Base-by-base conservation (phyloP, 2,888 invertebrate species). In the Dyspetes luteomarginatus region DNA sequence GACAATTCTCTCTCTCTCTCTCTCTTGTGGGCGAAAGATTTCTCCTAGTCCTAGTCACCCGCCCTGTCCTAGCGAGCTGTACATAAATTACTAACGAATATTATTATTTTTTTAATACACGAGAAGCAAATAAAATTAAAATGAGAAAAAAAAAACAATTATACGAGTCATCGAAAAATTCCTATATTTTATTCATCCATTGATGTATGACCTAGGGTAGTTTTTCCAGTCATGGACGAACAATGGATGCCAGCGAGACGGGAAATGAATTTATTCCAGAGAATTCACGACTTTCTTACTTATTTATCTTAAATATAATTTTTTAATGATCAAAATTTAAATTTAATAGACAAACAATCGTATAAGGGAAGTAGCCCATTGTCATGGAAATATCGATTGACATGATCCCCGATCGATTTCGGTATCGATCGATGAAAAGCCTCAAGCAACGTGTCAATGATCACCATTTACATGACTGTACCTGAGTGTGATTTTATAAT, bases 11-110 rank as follows among this genome's bases (percentile, higher is more conserved):
- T 26, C 19, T 4, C 28, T 24, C 22, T 48, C 9, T 28, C 15
- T 0, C 17, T 9, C 0, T 30, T 58, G 30, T 17, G 55, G 41
- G 17, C 43, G 56, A 45, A 45, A 60, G 71, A 55, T 22, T 48
- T 28, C 50, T 52, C 67, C 79, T 85, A 77, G 83, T 82, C 81
- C 84, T 85, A 84, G 85, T 84, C 83, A 82, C 77, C 60, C 73
- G 68, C 56, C 73, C 75, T 62, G 68, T 68, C 73, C 72, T 50
- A 68, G 36, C 58, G 50, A 65, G 30, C 68, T 81, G 81, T 81
- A 81, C 68, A 81, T 81, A 78, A 55, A 64, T 55, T 56, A 69
- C 43, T 81, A 71, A 80, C 36, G 45, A 58, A 67, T 74, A 45
- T 30, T 78, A 71, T 75, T 64, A 55, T 81, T 65, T 74, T 56